Base-by-base conservation (phyloP, 2,888 invertebrate species). In the Amblyjoppa proteus region DNA sequence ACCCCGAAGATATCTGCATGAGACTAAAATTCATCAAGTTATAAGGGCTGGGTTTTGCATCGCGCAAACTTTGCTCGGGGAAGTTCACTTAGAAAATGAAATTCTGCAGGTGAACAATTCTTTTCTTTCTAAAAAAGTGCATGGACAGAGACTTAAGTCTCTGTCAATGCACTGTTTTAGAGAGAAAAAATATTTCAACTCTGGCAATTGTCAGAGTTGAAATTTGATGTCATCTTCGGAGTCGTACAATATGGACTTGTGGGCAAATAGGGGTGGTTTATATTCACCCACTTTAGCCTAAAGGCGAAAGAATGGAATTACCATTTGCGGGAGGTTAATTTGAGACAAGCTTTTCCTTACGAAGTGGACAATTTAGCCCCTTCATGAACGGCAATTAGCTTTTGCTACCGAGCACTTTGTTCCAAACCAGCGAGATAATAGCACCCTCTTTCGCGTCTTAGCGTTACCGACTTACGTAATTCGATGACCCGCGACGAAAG, bases 381-480 rank as follows among this genome's bases (percentile, higher is more conserved):
- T 31, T 70, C 31, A 31, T 31, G 31, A 70, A 20, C 51, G 31
- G 51, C 28, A 28, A 70, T 70, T 70, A 7, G 16, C 51, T n/a
- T 16, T 16, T 16, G 51, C 25, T 28, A 5, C 49, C 25, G 34
- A 70, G 28, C 13, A 49, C 51, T 51, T 70, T 16, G 9, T 16
- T 3, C n/a, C 28, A 31, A 16, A 16, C 31, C 16, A n/a, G 16
- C 51, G 31, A 5, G n/a, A 51, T 51, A 70, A 70, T 70, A 6
- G n/a, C 70, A 70, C 31, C 70, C 51, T 51, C 51, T 64, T 31
- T 34, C 16, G 64, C 16, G 64, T 49, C 28, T 31, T 16, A 13
- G 0, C 25, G 51, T 31, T 31, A 16, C 28, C 31, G 7, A 49
- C 49, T 25, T 51, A 13, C n/a, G 6, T 70, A 70, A 49, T n/a